Evolutionary conservation across 2,797 vertebrate species (phyloP).

Genomic region (Amblyopsis hoosieri): DNA sequence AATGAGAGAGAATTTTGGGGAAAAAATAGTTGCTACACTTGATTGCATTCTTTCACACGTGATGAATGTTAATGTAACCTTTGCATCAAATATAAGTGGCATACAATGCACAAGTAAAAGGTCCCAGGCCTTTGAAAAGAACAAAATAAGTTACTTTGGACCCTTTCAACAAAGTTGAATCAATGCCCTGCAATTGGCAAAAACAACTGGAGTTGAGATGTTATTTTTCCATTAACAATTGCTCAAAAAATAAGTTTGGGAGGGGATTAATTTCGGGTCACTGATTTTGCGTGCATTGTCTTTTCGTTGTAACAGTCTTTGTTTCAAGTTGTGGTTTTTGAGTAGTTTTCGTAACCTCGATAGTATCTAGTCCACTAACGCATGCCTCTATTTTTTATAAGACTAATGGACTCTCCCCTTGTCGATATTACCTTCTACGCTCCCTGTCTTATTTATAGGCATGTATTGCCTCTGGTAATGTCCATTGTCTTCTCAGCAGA

Average conservation of each 20-base stretch:
- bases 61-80: conserved; percentile 40
- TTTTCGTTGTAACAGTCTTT: conserved; percentile 41
- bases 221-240: conserved; percentile 42
- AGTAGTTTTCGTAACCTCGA: conserved; percentile 52
- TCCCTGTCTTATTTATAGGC: conserved; percentile 76
- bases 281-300: conserved; percentile 63
- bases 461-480: conserved; percentile 52
- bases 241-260: conserved; percentile 50
- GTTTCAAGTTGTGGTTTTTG: conserved; percentile 36
- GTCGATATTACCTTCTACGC: conserved; percentile 56
- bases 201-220: conserved; percentile 34
- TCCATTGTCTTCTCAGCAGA: conserved; percentile 60
- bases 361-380: conserved; percentile 42
- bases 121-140: conserved; percentile 1
- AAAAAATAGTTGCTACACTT: conserved; percentile 39
- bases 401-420: conserved; percentile 74
- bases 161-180: conserved; percentile 42
- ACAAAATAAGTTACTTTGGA: conserved; percentile 12
- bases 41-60: conserved; percentile 24
- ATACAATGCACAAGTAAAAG: conserved; percentile 6
- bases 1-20: conserved; percentile 48
- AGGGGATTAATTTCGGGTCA: conserved; percentile 52
- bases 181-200: conserved; percentile 16
- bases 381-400: conserved; percentile 78
- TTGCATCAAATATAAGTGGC: conserved; percentile 43